Base-by-base conservation (phyloP, 2,888 invertebrate species). In the Folsomia manolachei region DNA sequence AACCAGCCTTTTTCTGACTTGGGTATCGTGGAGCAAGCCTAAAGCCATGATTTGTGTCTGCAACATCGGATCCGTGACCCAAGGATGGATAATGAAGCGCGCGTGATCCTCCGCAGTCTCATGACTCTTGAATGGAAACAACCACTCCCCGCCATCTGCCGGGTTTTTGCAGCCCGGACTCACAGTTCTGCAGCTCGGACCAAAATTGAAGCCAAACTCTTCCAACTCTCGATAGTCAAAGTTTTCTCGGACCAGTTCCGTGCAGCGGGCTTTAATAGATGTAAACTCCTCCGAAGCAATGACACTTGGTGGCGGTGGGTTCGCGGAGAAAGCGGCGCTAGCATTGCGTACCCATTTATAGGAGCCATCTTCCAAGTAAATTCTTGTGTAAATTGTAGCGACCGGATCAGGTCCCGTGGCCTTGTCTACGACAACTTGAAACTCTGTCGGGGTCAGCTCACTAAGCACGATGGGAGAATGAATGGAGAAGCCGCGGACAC, bases 401-500 rank as follows among this genome's bases (percentile, higher is more conserved):
- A 14, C 1, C 9, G 64, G 7, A 1, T 64, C 39, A 14, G 7
- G 7, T 14, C 14, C 39, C 7, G 39, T 4, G 39, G 39, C 14
- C 14, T 39, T 39, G 39, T 4, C 4, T 4, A 39, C 39, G 39
- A 39, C 14, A 14, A 63, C 64, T 69, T 75, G 72, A 4, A 69
- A 18, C 4, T 27, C 63, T 11, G 62, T 63, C 9, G 64, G 39
- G 1, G 27, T 27, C 2, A 60, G 61, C 21, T 71, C 72, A 11
- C 23, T 4, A 1, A 75, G 7, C 14, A 60, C 68, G 0, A 75
- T 23, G 18, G 75, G 72, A 1, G 56, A 7, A 11, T 27, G 60
- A 1, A 75, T 72, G 19, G 24, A 60, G 56, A 72, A 52, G 19
- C 52, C 24, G 27, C 51, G 51, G 1, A 75, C 25, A 52, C 65